Base-by-base conservation (phyloP, 2,113 vertebrate genomes). In the Rhinoptilus africanus region DNA sequence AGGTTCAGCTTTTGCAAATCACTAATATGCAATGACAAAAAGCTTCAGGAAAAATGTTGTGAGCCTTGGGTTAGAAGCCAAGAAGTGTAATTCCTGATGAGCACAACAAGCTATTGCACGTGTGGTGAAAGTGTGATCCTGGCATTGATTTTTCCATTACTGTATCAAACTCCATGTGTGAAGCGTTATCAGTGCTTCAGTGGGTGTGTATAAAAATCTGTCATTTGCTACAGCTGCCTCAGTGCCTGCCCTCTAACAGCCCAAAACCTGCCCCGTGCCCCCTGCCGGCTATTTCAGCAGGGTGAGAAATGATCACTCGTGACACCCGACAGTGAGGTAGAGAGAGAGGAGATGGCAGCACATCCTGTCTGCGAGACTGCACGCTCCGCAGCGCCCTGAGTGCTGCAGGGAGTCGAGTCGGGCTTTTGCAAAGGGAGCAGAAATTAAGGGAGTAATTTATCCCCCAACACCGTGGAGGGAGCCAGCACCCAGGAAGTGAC, bases 131-230 rank as follows among this genome's bases (percentile, higher is more conserved):
- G 78, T 85, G 92, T 66, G 60, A 92, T 91, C 88, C 54, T 56
- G 73, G 51, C 45, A 82, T 63, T 85, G 93, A 94, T 71, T 94
- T 95, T 95, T 94, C 90, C 85, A 68, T 88, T 89, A 66, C 85
- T 41, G 28, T 51, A 68, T 78, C 75, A 79, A 62, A 67, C 43
- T 53, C 57, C 53, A 17, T 27, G 34, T 43, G 56, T 92, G 91
- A 93, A 72, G 60, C 50, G 53, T 79, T 81, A 88, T 69, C 84
- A 72, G 80, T 0, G 0, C 60, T 92, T 63, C 47, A 23, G 34
- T 3, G 4, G 63, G 48, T 63, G 45, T 30, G 10, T 82, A 28
- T 68, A 56, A 60, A 88, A 93, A 91, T 81, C 80, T 57, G 51
- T 81, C 57, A n/a, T 73, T 94, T 84, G 69, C 50, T 84, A 62